Evolutionary conservation across 1,140 invertebrate genomes (phyloP).

Genomic region (Neoseiulus cucumeris): DNA sequence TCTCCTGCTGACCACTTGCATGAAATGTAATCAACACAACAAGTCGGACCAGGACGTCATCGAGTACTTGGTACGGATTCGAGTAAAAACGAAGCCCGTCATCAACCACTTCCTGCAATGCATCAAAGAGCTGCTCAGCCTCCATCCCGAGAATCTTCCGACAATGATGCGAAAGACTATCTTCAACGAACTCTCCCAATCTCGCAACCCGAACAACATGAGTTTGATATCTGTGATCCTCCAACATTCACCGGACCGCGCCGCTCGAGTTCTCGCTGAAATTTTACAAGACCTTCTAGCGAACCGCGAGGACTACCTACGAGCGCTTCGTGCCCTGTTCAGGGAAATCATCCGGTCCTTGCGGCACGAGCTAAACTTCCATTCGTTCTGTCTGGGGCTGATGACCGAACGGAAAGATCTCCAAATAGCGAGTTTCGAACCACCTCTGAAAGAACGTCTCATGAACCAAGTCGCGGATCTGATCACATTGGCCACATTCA

Average conservation of each 20-base stretch:
- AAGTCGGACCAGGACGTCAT: constrained; percentile 70
- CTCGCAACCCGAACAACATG: constrained; percentile 85
- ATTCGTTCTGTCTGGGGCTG: constrained; percentile 43
- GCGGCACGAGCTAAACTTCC: constrained; percentile 53
- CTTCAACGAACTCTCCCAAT: constrained; percentile 73
- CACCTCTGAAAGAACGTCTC: constrained; percentile 41
- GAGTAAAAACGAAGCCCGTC: constrained; percentile 77
- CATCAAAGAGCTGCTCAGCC: constrained; percentile 52
- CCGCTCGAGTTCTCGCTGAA: constrained; percentile 32
- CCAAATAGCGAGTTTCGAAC: constrained; percentile 27
- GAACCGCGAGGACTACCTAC: constrained; percentile 71
- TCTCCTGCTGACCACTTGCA: constrained; percentile 70
- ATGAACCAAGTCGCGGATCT: constrained; percentile 64
- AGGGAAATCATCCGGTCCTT: constrained; percentile 69
- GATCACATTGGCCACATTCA: constrained; percentile 58
- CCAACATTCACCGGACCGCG: constrained; percentile 36
- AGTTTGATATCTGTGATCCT: constrained; percentile 63
- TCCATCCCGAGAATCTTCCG: constrained; percentile 56
- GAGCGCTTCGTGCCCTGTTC: constrained; percentile 55
- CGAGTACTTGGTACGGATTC: constrained; percentile 64
- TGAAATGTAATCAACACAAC: constrained; percentile 59
- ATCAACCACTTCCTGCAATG: constrained; percentile 69
- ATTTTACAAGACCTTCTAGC: constrained; percentile 55
- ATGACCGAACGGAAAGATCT: constrained; percentile 38
- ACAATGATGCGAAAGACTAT: constrained; percentile 77